phyloP scores from a whole-genome alignment of 2,797 vertebrate genomes.

The Acomys russatus region DNA sequence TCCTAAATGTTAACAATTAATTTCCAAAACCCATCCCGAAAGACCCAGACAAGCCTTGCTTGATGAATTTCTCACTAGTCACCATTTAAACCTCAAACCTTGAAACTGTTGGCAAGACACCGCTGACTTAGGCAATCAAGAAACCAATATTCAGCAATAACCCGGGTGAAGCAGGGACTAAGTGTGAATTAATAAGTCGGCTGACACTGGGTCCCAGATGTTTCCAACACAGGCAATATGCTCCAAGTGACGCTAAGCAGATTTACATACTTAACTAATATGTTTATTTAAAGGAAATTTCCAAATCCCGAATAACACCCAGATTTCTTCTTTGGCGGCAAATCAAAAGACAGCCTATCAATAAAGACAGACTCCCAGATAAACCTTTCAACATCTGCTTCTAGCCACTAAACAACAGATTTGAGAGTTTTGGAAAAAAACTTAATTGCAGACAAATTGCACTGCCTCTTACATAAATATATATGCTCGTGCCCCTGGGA shows the following conservation, averaged over 20 bases:
- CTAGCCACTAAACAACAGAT: conserved; percentile 87
- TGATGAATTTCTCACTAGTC: conserved; percentile 58
- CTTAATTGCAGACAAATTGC: conserved; percentile 88
- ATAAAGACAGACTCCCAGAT: conserved; percentile 85
- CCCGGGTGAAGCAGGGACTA: conserved; percentile 83
- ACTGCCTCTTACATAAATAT: conserved; percentile 84
- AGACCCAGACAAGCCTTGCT: conserved; percentile 55
- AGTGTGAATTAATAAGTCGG: conserved; percentile 89
- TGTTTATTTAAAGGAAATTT: conserved; percentile 91
- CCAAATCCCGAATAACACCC: conserved; percentile 89
- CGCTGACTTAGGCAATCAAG: conserved; percentile 88
- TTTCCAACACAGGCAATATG: conserved; percentile 88
- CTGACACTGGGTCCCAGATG: conserved; percentile 88
- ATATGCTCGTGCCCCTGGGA: conserved; percentile 83
- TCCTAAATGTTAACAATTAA: conserved; percentile 83
- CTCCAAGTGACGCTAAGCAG: conserved; percentile 89
- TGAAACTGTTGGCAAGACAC: conserved; percentile 86
- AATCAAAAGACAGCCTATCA: conserved; percentile 88
- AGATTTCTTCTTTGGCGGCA: conserved; percentile 89
- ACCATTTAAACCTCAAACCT: conserved; percentile 85
- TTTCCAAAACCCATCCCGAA: conserved; percentile 80
- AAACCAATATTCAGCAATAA: conserved; percentile 86
- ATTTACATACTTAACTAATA: conserved; percentile 92
- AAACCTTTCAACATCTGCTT: conserved; percentile 89
- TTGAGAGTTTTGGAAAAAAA: conserved; percentile 85